Base-by-base conservation (phyloP, 2,113 vertebrate genomes). In the Gorsachius goisagi region DNA sequence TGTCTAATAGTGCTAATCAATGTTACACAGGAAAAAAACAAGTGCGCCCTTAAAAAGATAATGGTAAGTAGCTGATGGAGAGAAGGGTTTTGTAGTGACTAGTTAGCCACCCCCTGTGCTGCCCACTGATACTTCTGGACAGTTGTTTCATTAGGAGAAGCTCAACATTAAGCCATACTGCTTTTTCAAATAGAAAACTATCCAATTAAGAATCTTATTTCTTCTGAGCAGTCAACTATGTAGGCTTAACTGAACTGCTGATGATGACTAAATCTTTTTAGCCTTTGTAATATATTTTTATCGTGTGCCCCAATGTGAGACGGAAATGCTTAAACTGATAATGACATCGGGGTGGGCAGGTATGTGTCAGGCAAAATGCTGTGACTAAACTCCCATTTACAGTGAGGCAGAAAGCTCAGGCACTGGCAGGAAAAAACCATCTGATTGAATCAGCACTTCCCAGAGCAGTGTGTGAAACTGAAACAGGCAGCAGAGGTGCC, bases 361-460 rank as follows among this genome's bases (percentile, higher is more conserved):
- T 89, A 82, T 74, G 55, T 85, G 91, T 95, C 89, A 95, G 84
- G 77, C 58, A 66, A 95, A 96, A 95, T 35, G 71, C 55, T 79
- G 89, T 85, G 93, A 97, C 91, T 94, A 94, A 95, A 89, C 55
- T 91, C 95, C 26, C 59, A 87, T 91, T 95, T 95, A 77, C 71
- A 72, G 67, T 4, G 8, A 87, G 84, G 71, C 81, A 91, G 91
- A 81, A 97, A 95, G 85, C 93, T 97, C 81, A 95, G 77, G 78
- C 94, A 94, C 87, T 80, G 87, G 89, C 89, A 96, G 59, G 59
- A 85, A 95, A 89, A 96, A 58, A 44, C 63, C 63, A 41, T 85
- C 89, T 76, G 58, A 76, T 88, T 95, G 97, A 97, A 95, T 97
- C 96, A 95, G 91, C 93, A 95, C 87, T 97, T 97, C 94, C 89